Base-by-base conservation (phyloP, 2,888 invertebrate species). In the Dynastes tityus region DNA sequence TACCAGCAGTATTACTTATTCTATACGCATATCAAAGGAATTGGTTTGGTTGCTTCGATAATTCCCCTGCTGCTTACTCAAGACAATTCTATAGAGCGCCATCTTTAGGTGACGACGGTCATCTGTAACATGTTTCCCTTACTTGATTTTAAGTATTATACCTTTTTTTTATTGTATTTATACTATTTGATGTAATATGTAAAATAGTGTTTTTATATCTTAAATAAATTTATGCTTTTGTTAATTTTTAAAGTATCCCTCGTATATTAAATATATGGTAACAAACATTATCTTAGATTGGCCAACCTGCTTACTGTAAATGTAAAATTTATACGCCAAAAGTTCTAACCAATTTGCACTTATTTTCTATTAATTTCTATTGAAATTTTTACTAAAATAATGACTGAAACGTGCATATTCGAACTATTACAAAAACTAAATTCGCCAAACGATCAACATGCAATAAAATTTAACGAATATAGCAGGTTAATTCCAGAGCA, bases 81-180 rank as follows among this genome's bases (percentile, higher is more conserved):
- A 89, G 95, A 11, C 93, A 94, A 0, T 93, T 95, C 86, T 96
- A 96, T 88, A 93, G 92, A 27, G 63, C 80, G 45, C 84, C 89
- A n/a, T 67, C 80, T 27, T 55, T 65, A 22, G 70, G 58, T n/a
- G 80, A 77, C 22, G 79, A 77, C 11, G 45, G 73, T 40, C 37
- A 22, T 61, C 37, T 73, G 40, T 73, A 73, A 40, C 29, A 3
- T 11, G 2, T 2, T 13, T 32, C 3, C 11, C 5, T 32, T 13
- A 32, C 32, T 63, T 63, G 5, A 32, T 13, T 13, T 2, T 63
- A 27, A 27, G 32, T 13, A 63, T 29, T 32, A 32, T 63, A 29
- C 3, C 29, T 32, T 63, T 63, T 45, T 37, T 11, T 8, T 1
- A 45, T 45, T 58, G 22, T 58, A 58, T 58, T 58, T 58, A 58